Conservation (phyloP, 2,797 vertebrate species). For the Gorsachius magnificus region DNA sequence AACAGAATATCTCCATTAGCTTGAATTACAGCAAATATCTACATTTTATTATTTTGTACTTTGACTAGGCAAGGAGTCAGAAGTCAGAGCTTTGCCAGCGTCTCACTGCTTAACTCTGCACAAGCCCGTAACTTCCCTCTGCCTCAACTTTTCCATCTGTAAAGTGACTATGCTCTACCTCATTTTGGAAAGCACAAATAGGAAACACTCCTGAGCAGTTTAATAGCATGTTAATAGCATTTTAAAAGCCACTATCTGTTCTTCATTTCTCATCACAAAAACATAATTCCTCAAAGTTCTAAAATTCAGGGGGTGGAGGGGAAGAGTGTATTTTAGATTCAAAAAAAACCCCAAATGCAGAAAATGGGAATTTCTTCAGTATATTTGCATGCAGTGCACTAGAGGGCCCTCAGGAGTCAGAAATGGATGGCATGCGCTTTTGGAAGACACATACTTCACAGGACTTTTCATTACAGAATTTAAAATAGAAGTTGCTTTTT, state of each 20-base stretch:
- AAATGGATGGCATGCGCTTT: conserved; percentile 57
- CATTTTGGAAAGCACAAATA: background rate
- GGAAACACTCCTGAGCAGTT: background rate
- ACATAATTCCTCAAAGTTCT: background rate
- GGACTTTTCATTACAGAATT: conserved; percentile 64
- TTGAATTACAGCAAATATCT: background rate
- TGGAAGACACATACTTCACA: conserved; percentile 52
- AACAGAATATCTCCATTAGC: background rate
- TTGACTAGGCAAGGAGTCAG: background rate
- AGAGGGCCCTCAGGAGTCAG: conserved; percentile 76
- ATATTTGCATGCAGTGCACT: conserved; percentile 56
- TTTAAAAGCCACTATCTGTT: background rate
- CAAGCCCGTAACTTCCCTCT: background rate
- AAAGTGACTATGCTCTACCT: background rate
- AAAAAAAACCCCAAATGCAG: background rate
- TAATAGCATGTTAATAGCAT: background rate
- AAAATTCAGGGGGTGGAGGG: background rate
- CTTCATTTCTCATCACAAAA: background rate
- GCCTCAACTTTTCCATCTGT: background rate
- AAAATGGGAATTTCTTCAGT: background rate
- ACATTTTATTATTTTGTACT: background rate
- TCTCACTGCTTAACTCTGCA: background rate
- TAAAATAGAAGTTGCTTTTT: conserved; percentile 64
- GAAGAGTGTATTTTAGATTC: background rate
- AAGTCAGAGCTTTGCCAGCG: background rate